Percentiles rank a stretch among this genome's conserved stretches.
Conservation (phyloP, 2,113 vertebrate genomes). For the Gyps fulvus region DNA sequence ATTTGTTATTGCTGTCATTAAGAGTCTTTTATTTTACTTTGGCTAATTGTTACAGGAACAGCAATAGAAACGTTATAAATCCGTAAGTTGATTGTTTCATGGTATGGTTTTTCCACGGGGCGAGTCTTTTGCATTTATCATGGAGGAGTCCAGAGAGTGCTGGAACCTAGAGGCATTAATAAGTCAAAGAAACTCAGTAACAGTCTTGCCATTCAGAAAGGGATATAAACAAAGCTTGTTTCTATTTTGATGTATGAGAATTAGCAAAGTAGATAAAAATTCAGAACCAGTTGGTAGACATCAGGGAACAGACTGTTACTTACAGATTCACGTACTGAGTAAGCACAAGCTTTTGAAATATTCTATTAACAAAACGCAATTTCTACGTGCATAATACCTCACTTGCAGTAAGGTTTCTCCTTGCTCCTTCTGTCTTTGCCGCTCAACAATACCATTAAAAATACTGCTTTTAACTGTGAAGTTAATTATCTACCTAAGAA, state of each 20-base stretch:
- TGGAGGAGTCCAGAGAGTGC: not conserved
- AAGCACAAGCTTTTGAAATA: not conserved
- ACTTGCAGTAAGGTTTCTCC: not conserved
- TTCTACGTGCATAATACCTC: not conserved
- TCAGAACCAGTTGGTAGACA: not conserved
- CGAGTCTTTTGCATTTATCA: not conserved
- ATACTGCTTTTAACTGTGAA: not conserved
- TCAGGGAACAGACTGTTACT: not conserved
- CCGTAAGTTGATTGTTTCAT: not conserved
- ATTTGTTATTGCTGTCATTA: conserved; percentile 50
- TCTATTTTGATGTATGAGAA: not conserved
- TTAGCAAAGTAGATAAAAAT: not conserved
- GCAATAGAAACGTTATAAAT: not conserved
- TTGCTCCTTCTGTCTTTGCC: not conserved
- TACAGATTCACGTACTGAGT: not conserved
- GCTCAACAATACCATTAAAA: not conserved
- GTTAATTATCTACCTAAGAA: not conserved
- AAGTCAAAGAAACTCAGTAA: not conserved
- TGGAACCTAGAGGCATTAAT: not conserved
- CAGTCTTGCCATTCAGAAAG: not conserved
- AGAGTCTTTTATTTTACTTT: conserved; percentile 45
- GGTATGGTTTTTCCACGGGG: not conserved
- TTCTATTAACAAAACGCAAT: not conserved
- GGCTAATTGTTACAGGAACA: conserved; percentile 15
- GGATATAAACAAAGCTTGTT: not conserved